Base-by-base conservation (phyloP, 35 echinoderm and acorn worm genomes). In the Diadema setosum region DNA sequence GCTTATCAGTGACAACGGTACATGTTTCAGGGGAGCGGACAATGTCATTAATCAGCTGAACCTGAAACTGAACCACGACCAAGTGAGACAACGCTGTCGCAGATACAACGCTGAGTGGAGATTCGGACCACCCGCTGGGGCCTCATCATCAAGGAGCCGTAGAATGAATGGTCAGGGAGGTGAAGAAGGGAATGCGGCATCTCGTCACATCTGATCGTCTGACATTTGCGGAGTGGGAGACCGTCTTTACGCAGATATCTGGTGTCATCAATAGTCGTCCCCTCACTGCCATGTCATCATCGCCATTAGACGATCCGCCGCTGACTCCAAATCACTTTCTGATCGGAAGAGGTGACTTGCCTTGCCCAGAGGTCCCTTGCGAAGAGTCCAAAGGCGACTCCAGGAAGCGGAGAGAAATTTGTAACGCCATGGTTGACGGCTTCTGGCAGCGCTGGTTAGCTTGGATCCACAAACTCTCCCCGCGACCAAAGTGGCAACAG, bases 171-270 rank as follows among this genome's bases (percentile, higher is more conserved):
- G 70, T 94, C 0, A 87, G 90, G 36, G 93, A 90, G 42, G 93
- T 94, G 1, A 94, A 94, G 49, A 94, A 90, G 26, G 87, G 86
- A 11, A 94, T 94, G 87, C 83, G 82, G 40, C 93, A 94, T 40
- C 26, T 86, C 30, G 93, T 94, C 44, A 94, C 89, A 41, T 81
- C 93, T 43, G 93, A 93, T 36, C 45, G 58, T 31, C 69, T 90
- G 20, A 81, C 93, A 7, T 94, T 94, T 37, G 93, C 86, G 25
- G 93, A 94, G 45, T 94, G 93, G 93, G 93, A 94, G 56, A 94
- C 91, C 14, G 64, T 93, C 16, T 93, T 93, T 65, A 89, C 86
- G 15, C 80, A 89, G 46, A 93, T 93, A 59, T 93, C 91, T 9
- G 91, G 63, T 43, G n/a, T n/a, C n/a, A n/a, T 95, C 46, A 95